Base-by-base conservation (phyloP, 2,113 vertebrate species). In the Nestor notabilis region DNA sequence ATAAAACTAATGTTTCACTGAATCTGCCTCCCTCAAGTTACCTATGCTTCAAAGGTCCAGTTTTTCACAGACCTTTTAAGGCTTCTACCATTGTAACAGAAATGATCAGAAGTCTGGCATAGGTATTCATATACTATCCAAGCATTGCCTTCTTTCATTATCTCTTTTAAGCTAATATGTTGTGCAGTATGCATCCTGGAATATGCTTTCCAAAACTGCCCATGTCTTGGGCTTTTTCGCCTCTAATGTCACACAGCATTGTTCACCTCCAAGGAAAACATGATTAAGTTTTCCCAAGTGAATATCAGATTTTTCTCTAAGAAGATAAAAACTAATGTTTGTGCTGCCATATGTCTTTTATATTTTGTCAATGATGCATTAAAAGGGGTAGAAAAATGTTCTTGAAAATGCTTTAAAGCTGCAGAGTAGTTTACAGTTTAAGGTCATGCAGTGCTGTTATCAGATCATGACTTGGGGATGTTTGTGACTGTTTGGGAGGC, bases 161-260 rank as follows among this genome's bases (percentile, higher is more conserved):
- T 15, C 3, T 70, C 20, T 47, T 52, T 31, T 28, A 46, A 85
- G 13, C 10, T 55, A 17, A 39, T 56, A 28, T 50, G 1, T 23
- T 81, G n/a, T 41, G 18, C 16, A 25, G 39, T 37, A 19, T 4
- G 0, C 44, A 13, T 56, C 41, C 21, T 72, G 12, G 9, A 41
- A 20, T 1, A 17, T 31, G 17, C 24, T 84, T 94, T 69, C 39
- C 49, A 79, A 41, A 79, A 44, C 23, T 52, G 5, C 23, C 6
- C 0, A 0, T 52, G 37, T 33, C 41, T 50, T 39, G 3, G 0
- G 1, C 35, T 64, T 47, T 77, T 8, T 28, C 44, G 6, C 24
- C 11, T 20, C 18, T 60, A 9, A 28, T 33, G 13, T 23, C 37
- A 14, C 27, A 25, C 39, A 63, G 35, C 33, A 20, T 89, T 87